These are phyloP conservation scores for Yponomeuta sedellus DNA, from an alignment of 2,888 invertebrate genomes.

Conservation along the genomic window DNA sequence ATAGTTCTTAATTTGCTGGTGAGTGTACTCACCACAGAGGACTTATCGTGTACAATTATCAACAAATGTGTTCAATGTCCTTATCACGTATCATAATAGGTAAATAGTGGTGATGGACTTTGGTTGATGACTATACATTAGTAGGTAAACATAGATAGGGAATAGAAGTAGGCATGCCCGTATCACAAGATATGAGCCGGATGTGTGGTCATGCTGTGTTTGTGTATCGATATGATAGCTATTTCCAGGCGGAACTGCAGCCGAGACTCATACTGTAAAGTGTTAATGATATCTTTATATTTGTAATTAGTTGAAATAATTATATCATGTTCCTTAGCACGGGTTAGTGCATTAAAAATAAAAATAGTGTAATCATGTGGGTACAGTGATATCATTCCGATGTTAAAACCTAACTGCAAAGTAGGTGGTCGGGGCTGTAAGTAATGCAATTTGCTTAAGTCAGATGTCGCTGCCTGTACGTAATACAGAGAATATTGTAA, in stretches of 20 bases:
- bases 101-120: not conserved
- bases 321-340: too few species aligned
- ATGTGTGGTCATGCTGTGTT: slow-evolving; percentile 6
- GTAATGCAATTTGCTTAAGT: too few species aligned
- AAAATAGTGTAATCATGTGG: too few species aligned
- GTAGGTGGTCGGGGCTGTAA: too few species aligned
- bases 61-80: not conserved
- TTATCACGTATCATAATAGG: not conserved
- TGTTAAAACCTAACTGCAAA: too few species aligned
- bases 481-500: too few species aligned
- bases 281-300: not conserved
- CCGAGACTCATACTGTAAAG: not conserved
- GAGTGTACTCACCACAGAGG: not conserved
- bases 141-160: too few species aligned
- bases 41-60: not conserved
- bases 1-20: not conserved
- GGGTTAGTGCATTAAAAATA: too few species aligned
- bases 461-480: too few species aligned
- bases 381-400: too few species aligned
- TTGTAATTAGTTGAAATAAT: too few species aligned
- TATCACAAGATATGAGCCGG: slow-evolving; percentile 25
- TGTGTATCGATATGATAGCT: not conserved
- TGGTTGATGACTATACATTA: not conserved
- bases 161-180: not conserved
- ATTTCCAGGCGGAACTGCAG: not conserved